Base-by-base conservation (phyloP, 2,113 vertebrate species). In the Pogona vitticeps region DNA sequence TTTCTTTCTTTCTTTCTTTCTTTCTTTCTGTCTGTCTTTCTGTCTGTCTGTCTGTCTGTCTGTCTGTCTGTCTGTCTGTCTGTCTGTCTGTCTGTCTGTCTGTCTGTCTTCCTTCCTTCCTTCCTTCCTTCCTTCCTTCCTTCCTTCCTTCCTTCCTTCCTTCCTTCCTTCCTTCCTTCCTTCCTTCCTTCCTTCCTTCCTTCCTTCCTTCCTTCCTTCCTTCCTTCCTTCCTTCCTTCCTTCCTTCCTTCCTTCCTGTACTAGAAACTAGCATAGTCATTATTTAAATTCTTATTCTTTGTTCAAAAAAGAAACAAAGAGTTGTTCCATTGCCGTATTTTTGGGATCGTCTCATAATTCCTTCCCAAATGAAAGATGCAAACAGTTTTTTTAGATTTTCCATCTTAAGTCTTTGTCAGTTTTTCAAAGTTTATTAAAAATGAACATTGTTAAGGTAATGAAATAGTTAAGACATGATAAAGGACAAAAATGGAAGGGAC, bases 311-410 rank as follows among this genome's bases (percentile, higher is more conserved):
- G 23, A 78, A 7, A 10, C 33, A 21, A 56, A 88, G 28, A 42
- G 67, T 42, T 31, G 56, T 86, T 72, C 84, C 46, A 52, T 52
- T 52, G 89, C 84, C 1, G 65, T 88, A 91, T 89, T 90, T 79
- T 90, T 85, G 67, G 70, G 89, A 82, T 83, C 68, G 91, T 92
- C 90, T 65, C 88, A 86, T 83, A 67, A 86, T 31, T 86, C 83
- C 31, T 42, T 70, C 28, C 59, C 82, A 59, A 80, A 90, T 78
- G 10, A 87, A 73, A 40, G 12, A 36, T 46, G 77, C 21, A 83
- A 79, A 46, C 73, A 88, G 46, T 85, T 40, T 1, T 80, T 71
- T 26, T 87, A 86, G 83, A 77, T 82, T 13, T 75, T 26, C 79
- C 38, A 28, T 28, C 71, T 23, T 68, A 58, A 21, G 21, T 7